Conservation (phyloP, 2,113 vertebrate genomes). For the Nipponia nippon region DNA sequence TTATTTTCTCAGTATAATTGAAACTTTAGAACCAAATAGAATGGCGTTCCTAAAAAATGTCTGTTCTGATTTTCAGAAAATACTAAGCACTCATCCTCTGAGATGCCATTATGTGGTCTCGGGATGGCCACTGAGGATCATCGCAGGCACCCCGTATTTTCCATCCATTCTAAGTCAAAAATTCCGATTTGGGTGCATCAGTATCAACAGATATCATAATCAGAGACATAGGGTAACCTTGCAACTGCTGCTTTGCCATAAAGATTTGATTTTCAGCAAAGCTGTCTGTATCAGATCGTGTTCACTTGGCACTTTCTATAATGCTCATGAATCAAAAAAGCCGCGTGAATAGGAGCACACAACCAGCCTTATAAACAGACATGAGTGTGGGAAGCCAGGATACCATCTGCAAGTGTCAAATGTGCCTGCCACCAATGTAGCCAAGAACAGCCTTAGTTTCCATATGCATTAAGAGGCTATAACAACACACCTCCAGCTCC, state of each 20-base stretch:
- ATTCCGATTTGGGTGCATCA: neutral
- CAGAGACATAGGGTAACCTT: neutral
- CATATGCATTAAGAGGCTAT: neutral
- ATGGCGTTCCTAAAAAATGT: neutral
- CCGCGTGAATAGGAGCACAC: neutral
- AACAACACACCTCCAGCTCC: neutral
- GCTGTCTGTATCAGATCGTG: neutral
- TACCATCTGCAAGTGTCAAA: neutral
- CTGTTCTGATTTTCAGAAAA: neutral
- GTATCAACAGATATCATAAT: neutral
- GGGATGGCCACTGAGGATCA: neutral
- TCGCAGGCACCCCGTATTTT: neutral
- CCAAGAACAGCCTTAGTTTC: neutral
- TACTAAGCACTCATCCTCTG: neutral
- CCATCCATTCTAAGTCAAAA: neutral
- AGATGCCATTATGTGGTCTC: neutral
- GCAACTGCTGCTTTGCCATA: neutral
- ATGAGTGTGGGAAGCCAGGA: neutral
- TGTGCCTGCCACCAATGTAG: neutral
- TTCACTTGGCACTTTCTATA: neutral
- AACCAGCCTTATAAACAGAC: constrained; percentile 9
- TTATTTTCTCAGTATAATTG: neutral
- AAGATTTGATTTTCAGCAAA: neutral
- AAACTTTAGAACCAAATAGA: neutral
- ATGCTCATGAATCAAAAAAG: neutral